Base-by-base conservation (phyloP, 2,797 vertebrate species). In the Chaetophractus vellerosus region DNA sequence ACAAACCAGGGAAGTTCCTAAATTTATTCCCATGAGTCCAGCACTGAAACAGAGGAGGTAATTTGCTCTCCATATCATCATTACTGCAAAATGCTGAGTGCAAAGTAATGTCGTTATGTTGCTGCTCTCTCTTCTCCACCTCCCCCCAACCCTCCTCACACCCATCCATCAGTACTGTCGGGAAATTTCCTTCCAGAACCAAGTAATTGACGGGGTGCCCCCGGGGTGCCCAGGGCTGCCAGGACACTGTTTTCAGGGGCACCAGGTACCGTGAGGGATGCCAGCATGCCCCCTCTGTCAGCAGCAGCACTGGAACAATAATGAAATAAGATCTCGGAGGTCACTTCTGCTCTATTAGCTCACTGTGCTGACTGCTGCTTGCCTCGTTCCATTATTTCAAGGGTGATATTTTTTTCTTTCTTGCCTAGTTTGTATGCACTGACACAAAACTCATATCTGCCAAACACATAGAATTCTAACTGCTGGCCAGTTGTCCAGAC, bases 401-500 rank as follows among this genome's bases (percentile, higher is more conserved):
- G 1, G 59, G 69, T 59, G 31, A 59, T 69, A 38, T 31, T 28
- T 10, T 10, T 6, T 31, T 16, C 4, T 48, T 71, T 52, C 52
- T 6, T 3, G 94, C 91, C 93, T 74, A 72, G 93, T 95, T 96
- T 90, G 94, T 94, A 95, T 83, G 95, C 81, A 69, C 90, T 71
- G 94, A 66, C 66, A 96, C 91, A 96, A 95, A 97, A 95, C 89
- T 82, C 93, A 52, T 92, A 83, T 91, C 93, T 91, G 92, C 93
- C 95, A 97, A 95, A 97, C 88, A 97, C 91, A 87, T 90, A 63
- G 89, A 92, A 90, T 97, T 91, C 96, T 92, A 68, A 88, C 28
- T 88, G 74, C 96, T 87, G 95, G 95, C 97, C 96, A 96, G 18
- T 9, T 10, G 91, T 95, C 97, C 96, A 97, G 97, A 95, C 45